Conservation (phyloP, 2,113 vertebrate species). For the Vulpes lagopus region DNA sequence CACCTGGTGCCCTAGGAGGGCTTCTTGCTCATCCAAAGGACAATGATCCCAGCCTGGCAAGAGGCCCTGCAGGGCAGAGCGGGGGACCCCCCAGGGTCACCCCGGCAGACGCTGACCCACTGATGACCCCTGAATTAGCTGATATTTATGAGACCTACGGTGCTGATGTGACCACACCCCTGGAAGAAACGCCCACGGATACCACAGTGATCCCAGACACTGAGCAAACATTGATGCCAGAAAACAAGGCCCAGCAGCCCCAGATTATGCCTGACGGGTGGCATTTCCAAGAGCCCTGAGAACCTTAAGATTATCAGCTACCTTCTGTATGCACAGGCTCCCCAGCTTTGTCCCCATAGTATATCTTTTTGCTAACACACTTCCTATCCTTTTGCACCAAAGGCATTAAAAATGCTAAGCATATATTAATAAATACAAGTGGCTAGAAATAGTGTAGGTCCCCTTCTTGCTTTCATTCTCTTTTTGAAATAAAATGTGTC, state of each 20-base stretch:
- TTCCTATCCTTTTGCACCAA: conserved; percentile 38
- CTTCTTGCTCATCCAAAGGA: conserved; percentile 64
- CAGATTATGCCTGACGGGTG: conserved; percentile 36
- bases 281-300: conserved; percentile 76
- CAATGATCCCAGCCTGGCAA: neutral
- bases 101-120: neutral
- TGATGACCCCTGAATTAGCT: conserved; percentile 66
- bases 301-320: neutral
- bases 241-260: conserved; percentile 62
- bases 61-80: conserved; percentile 62
- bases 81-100: conserved; percentile 33
- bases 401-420: conserved; percentile 59
- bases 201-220: conserved; percentile 54
- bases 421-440: conserved; percentile 69
- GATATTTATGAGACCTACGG: conserved; percentile 54
- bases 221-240: neutral
- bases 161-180: conserved; percentile 43
- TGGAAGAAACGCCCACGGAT: conserved; percentile 65
- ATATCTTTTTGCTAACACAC: conserved; percentile 40
- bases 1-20: neutral
- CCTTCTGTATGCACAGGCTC: conserved; percentile 12
- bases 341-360: conserved; percentile 35
- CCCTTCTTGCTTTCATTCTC: conserved; percentile 62
- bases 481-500: conserved; percentile 60
- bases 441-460: conserved; percentile 65